Conservation (phyloP, 1,140 invertebrate species). For the Drosophila serrata region DNA sequence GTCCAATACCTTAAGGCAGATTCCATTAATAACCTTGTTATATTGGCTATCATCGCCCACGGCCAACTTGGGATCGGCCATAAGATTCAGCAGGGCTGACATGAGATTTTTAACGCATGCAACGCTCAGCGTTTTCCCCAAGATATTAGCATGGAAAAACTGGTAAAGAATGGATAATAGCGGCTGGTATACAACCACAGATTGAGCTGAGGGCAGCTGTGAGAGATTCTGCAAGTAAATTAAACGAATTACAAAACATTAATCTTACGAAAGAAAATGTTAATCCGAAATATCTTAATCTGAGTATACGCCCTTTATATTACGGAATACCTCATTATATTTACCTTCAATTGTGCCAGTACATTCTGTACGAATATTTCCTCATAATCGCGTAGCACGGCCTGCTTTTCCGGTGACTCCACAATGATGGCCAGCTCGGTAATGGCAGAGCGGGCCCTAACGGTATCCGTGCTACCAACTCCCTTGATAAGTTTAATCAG, state of each 20-base stretch:
- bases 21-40: conserved; percentile 85
- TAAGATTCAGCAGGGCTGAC: conserved; percentile 75
- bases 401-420: conserved; percentile 83
- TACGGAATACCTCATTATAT: background rate
- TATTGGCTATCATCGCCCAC: conserved; percentile 81
- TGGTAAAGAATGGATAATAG: conserved; percentile 94
- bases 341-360: conserved; percentile 80
- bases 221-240: conserved; percentile 86
- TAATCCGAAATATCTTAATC: background rate
- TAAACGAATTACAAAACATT: background rate
- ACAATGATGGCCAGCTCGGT: conserved; percentile 81
- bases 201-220: conserved; percentile 92
- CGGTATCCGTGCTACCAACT: conserved; percentile 73
- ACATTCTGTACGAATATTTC: conserved; percentile 85
- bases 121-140: conserved; percentile 81
- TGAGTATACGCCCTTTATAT: background rate
- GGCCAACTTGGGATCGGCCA: conserved; percentile 82
- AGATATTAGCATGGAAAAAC: conserved; percentile 94
- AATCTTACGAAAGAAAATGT: background rate
- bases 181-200: conserved; percentile 94
- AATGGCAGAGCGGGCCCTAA: conserved; percentile 79
- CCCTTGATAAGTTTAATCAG: conserved; percentile 78
- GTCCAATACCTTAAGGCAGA: conserved; percentile 83
- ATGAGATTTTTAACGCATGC: conserved; percentile 83
- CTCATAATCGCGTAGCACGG: conserved; percentile 82